A percentile compares a stretch with the other conserved stretches of the same genome.
Conservation (phyloP, 2,888 invertebrate species). For the Mesorhabditis sp. region DNA sequence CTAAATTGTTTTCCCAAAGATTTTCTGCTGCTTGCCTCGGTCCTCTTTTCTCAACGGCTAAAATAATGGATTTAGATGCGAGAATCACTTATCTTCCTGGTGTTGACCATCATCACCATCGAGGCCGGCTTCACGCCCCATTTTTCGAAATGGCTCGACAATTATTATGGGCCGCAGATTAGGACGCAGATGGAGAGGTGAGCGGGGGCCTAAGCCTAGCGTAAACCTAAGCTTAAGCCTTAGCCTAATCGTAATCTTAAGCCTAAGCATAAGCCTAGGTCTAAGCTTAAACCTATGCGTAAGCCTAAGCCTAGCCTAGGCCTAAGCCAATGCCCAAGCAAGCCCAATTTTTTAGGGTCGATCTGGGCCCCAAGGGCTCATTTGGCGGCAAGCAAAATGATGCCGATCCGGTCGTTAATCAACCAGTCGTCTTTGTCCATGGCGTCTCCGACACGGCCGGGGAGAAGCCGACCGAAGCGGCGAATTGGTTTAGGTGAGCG, state of each 20-base stretch:
- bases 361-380: constrained; percentile 47
- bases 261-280: too few species aligned
- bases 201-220: neutral
- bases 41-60: too few species aligned
- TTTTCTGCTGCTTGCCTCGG: too few species aligned
- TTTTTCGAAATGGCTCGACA: constrained; percentile 35
- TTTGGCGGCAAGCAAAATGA: constrained; percentile 47
- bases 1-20: too few species aligned
- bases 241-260: too few species aligned
- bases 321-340: neutral
- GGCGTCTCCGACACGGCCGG: constrained; percentile 55
- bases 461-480: constrained; percentile 45
- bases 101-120: neutral
- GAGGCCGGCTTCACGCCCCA: constrained; percentile 34
- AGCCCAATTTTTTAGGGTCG: constrained; percentile 25
- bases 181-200: constrained; percentile 37
- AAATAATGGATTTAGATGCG: neutral
- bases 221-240: neutral
- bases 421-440: constrained; percentile 55
- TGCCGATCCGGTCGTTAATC: constrained; percentile 39
- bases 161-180: constrained; percentile 32
- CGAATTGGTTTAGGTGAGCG: constrained; percentile 34
- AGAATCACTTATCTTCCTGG: neutral
- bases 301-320: too few species aligned
- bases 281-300: too few species aligned